Evolutionary conservation across 2,888 invertebrate genomes (phyloP).

Genomic region (Sarcophaga subvicina): DNA sequence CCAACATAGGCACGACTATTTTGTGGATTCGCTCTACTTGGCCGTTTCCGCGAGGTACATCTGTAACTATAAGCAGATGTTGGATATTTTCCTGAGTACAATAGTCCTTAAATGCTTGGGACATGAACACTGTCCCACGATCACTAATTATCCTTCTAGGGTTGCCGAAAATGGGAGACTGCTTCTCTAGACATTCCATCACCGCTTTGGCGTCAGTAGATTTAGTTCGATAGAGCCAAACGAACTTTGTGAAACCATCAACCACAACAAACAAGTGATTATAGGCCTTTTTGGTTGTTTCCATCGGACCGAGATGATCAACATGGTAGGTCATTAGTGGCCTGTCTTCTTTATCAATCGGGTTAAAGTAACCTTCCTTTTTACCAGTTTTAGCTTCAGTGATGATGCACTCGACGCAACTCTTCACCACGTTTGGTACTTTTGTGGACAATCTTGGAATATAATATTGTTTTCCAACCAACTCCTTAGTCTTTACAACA

Average conservation of each 20-base stretch:
- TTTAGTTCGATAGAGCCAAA: constrained; percentile 59
- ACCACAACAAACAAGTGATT: constrained; percentile 36
- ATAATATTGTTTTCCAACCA: constrained; percentile 14
- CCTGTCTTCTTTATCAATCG: constrained; percentile 19
- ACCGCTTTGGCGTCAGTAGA: constrained; percentile 17
- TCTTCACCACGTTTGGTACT: constrained; percentile 1
- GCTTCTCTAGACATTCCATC: not conserved
- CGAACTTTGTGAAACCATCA: constrained; percentile 51
- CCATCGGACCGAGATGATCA: constrained; percentile 50
- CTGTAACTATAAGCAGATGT: constrained; percentile 46
- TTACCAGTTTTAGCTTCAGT: constrained; percentile 32
- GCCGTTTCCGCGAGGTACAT: constrained; percentile 64
- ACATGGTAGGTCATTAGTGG: constrained; percentile 27
- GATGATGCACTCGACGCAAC: constrained; percentile 38
- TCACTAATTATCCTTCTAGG: constrained; percentile 27
- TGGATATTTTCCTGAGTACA: constrained; percentile 35
- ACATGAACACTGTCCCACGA: constrained; percentile 53
- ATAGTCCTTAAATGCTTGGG: constrained; percentile 45
- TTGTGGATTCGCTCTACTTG: constrained; percentile 67
- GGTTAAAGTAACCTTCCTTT: constrained; percentile 37
- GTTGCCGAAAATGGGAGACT: constrained; percentile 34
- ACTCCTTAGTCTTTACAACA: not conserved
- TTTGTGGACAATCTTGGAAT: not conserved
- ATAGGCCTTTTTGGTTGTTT: constrained; percentile 16
- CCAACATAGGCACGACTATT: constrained; percentile 74